A percentile compares a stretch with the other conserved stretches of the same genome.
These are phyloP conservation scores for Anarhynchus alexandrinus DNA, from an alignment of 2,113 vertebrate species.

Conservation along the genomic window DNA sequence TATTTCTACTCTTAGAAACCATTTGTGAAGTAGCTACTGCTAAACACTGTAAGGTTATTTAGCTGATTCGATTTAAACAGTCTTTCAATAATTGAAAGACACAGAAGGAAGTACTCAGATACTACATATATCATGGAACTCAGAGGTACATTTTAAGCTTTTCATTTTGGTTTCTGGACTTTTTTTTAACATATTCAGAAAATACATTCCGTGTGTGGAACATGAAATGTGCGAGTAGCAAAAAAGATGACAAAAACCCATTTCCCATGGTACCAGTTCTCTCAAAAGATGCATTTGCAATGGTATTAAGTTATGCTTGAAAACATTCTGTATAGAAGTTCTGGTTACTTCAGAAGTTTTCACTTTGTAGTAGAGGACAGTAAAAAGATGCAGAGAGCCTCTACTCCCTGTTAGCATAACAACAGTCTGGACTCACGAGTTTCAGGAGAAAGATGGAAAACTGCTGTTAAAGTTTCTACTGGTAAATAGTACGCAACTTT, in stretches of 20 bases:
- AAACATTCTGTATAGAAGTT: background rate
- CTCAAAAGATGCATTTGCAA: background rate
- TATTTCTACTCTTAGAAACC: background rate
- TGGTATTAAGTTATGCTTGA: background rate
- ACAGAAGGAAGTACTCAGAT: background rate
- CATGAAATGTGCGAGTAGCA: background rate
- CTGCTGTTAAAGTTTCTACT: background rate
- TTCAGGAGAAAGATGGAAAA: background rate
- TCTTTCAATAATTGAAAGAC: conserved; percentile 46
- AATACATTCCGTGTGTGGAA: background rate
- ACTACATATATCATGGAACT: background rate
- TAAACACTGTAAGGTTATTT: background rate
- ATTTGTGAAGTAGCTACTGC: background rate
- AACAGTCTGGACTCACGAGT: background rate
- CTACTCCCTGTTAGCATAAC: background rate
- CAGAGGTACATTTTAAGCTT: background rate
- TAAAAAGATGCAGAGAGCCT: background rate
- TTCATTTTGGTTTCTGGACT: background rate
- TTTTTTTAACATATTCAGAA: background rate
- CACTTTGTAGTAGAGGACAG: background rate
- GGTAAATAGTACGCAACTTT: background rate
- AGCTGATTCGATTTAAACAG: background rate
- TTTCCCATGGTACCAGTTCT: background rate
- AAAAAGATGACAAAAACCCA: background rate
- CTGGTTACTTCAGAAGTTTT: background rate